These are phyloP conservation scores for Rhombomys opimus DNA, from an alignment of 2,113 vertebrate species.

Conservation along the genomic window DNA sequence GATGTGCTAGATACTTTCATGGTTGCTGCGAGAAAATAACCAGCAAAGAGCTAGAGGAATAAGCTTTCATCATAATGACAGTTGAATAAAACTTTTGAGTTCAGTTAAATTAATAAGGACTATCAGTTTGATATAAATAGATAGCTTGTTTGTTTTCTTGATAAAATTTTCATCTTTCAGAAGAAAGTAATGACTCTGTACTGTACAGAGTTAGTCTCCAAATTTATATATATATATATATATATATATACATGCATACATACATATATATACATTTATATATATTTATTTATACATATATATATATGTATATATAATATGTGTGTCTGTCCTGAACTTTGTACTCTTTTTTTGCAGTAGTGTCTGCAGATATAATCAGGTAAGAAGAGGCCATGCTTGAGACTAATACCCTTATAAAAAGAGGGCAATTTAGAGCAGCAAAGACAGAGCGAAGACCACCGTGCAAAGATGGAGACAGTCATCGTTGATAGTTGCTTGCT, in stretches of 20 bases:
- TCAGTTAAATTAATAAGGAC: neutral
- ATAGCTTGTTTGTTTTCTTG: neutral
- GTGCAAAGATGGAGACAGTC: neutral
- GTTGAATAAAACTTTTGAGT: too few relatives aligned
- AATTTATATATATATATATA: neutral
- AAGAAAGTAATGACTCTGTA: neutral
- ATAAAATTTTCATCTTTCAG: neutral
- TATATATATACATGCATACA: too few relatives aligned
- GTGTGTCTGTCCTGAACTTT: neutral
- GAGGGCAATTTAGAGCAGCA: neutral
- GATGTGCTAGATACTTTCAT: neutral
- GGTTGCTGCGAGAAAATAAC: neutral
- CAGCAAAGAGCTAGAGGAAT: neutral
- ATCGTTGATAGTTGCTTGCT: neutral
- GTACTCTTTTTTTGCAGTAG: neutral
- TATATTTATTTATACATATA: too few relatives aligned
- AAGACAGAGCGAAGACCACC: neutral
- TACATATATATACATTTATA: too few relatives aligned
- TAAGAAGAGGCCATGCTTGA: neutral
- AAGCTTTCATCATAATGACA: neutral
- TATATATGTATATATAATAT: too few relatives aligned
- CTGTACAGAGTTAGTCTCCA: neutral
- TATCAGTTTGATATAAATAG: neutral
- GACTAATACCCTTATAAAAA: neutral
- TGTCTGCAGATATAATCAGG: neutral